Evolutionary conservation across 2,888 invertebrate genomes (phyloP).

Genomic region (Nesidiocoris tenuis): DNA sequence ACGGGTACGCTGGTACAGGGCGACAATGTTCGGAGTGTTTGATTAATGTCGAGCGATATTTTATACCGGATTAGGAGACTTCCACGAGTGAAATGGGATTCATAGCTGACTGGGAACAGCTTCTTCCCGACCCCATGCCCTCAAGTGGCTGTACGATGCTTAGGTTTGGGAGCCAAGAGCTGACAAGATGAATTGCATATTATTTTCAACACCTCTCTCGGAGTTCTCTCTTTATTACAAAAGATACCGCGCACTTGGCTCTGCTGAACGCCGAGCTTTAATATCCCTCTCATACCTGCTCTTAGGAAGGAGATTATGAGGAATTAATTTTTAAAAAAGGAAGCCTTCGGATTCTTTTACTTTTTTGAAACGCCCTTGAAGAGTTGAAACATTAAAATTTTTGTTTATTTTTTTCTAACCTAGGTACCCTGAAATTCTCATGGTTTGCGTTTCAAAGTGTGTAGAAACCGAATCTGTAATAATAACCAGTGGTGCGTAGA

Average conservation of each 20-base stretch:
- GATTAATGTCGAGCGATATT: not conserved
- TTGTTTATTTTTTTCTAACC: no score
- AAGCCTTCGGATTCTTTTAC: no score
- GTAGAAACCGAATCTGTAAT: no score
- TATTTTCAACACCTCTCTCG: not conserved
- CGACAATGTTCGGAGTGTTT: not conserved
- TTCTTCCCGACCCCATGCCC: not conserved
- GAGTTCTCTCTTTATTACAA: not conserved
- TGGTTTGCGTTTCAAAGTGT: no score
- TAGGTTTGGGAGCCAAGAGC: not conserved
- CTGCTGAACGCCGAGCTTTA: not conserved
- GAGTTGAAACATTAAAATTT: no score
- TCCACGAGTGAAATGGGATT: not conserved
- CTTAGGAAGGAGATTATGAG: no score
- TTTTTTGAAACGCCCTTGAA: no score
- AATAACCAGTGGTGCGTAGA: no score
- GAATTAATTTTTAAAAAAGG: no score
- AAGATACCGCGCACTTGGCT: not conserved
- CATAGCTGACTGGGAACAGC: not conserved
- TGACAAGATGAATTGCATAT: not conserved
- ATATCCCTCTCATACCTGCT: not conserved
- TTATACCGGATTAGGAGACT: not conserved
- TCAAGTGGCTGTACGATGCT: not conserved
- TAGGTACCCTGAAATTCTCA: no score
- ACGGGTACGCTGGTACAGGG: no score